Conservation (phyloP, 2,113 vertebrate genomes). For the Gymnarchus niloticus region DNA sequence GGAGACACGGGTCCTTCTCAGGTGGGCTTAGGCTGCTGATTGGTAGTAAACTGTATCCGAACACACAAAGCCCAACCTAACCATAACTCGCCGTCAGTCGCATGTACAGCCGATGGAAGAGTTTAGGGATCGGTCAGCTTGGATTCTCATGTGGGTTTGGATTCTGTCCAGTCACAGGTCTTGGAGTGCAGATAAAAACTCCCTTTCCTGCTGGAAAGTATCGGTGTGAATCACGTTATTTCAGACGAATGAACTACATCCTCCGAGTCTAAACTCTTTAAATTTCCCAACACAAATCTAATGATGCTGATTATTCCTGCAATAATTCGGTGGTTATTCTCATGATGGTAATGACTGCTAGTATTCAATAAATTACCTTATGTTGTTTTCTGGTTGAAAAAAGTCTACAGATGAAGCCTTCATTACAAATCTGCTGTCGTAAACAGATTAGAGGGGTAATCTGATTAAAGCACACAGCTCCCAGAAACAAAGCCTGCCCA, state of each 20-base stretch:
- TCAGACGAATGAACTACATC: background rate
- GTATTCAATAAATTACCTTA: background rate
- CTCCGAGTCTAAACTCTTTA: background rate
- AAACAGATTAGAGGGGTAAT: constrained; percentile 19
- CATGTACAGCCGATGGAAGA: background rate
- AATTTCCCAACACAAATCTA: background rate
- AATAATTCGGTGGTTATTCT: background rate
- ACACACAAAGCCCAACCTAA: too few species aligned
- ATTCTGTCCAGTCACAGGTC: background rate
- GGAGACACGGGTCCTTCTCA: background rate
- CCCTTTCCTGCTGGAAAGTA: background rate
- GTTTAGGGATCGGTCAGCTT: background rate
- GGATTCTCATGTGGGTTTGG: background rate
- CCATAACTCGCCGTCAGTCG: too few species aligned
- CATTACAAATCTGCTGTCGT: constrained; percentile 18
- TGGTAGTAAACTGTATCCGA: background rate
- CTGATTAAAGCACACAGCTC: constrained; percentile 2
- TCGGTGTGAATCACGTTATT: constrained; percentile 2
- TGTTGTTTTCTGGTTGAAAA: constrained; percentile 6
- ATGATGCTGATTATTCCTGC: background rate
- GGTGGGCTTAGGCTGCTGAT: background rate
- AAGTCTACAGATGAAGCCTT: background rate
- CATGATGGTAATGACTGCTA: background rate
- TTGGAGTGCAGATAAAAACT: constrained; percentile 3
- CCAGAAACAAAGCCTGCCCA: background rate